Conservation (phyloP, 2,797 vertebrate species). For the Hippocampus kuda region DNA sequence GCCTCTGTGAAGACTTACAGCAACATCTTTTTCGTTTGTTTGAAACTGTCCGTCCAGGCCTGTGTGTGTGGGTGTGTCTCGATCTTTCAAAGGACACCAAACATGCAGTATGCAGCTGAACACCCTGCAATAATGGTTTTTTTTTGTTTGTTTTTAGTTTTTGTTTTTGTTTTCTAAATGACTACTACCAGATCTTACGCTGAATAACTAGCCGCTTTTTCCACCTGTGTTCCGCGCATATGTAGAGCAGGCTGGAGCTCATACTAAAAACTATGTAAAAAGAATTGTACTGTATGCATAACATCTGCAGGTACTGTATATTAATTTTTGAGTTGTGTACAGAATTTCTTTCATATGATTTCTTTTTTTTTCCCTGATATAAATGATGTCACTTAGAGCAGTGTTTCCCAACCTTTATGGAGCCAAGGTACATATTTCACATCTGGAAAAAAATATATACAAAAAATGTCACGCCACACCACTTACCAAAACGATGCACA, state of each 20-base stretch:
- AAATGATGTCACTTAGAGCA: slow-evolving; percentile 62
- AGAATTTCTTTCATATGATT: slow-evolving; percentile 76
- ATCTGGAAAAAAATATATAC: no score
- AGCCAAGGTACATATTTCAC: no score
- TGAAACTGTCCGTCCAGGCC: slow-evolving; percentile 29
- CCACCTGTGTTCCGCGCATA: slow-evolving; percentile 87
- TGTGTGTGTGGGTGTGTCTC: slow-evolving; percentile 41
- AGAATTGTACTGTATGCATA: slow-evolving; percentile 93
- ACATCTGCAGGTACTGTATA: slow-evolving; percentile 88
- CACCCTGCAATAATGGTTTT: slow-evolving; percentile 89
- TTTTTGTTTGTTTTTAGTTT: slow-evolving; percentile 79
- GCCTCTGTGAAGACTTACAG: slow-evolving; percentile 43
- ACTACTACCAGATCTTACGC: slow-evolving; percentile 69
- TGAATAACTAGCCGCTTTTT: slow-evolving; percentile 68
- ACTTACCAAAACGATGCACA: no score
- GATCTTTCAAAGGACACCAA: slow-evolving; percentile 48
- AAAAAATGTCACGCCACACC: no score
- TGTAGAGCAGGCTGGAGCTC: slow-evolving; percentile 72
- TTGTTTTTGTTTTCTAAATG: slow-evolving; percentile 73
- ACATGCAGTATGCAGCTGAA: slow-evolving; percentile 71
- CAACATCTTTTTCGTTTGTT: slow-evolving; percentile 13
- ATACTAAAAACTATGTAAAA: slow-evolving; percentile 77
- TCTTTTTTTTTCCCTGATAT: slow-evolving; percentile 66
- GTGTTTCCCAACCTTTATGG: slow-evolving; percentile 16
- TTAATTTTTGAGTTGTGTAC: slow-evolving; percentile 87